Evolutionary conservation across 2,888 invertebrate genomes (phyloP).

Genomic region (Ichneumon xanthorius): DNA sequence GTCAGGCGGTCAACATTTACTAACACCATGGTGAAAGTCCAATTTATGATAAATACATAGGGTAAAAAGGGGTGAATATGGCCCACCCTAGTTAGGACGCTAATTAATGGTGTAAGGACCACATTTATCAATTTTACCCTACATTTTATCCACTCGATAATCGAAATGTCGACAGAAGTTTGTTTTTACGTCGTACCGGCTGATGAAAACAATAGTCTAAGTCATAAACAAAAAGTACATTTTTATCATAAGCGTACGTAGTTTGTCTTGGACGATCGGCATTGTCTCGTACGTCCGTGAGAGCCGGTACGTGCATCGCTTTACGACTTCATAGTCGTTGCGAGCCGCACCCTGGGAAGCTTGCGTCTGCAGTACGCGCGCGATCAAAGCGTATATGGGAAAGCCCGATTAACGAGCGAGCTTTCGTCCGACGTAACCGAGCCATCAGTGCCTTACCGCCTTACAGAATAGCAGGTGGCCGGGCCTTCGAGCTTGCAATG

Average conservation of each 20-base stretch:
- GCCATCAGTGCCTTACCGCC: constrained; percentile 12
- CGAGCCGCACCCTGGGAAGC: constrained; percentile 25
- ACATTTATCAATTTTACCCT: too few relatives aligned
- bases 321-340: constrained; percentile 65
- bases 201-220: too few relatives aligned
- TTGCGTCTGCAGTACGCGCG: constrained; percentile 7
- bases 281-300: not conserved
- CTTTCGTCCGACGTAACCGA: not conserved
- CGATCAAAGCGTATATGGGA: constrained; percentile 31
- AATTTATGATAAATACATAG: too few relatives aligned
- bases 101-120: too few relatives aligned
- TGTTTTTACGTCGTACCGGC: too few relatives aligned
- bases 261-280: not conserved
- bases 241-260: not conserved
- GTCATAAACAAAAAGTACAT: too few relatives aligned
- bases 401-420: constrained; percentile 19
- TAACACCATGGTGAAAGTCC: too few relatives aligned
- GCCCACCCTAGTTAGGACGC: too few relatives aligned
- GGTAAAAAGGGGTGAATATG: too few relatives aligned
- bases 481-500: constrained; percentile 28
- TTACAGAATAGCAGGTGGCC: constrained; percentile 53
- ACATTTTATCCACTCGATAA: too few relatives aligned
- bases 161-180: too few relatives aligned
- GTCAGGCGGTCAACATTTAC: too few relatives aligned
- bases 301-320: constrained; percentile 41